Evolutionary conservation across 1,140 invertebrate genomes (phyloP).

Genomic region (Panonychus citri): DNA sequence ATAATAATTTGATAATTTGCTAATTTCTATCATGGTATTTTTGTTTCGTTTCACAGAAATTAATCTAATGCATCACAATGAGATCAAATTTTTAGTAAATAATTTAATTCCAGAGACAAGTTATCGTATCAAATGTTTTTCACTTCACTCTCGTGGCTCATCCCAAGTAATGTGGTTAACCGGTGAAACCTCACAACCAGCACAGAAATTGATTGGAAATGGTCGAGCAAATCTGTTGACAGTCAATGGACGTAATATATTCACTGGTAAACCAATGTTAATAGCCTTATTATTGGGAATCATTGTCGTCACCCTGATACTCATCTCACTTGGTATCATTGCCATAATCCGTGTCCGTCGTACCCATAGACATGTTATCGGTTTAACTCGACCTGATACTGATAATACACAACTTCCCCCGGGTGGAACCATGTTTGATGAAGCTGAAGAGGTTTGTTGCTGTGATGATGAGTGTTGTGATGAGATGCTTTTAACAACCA

Average conservation of each 20-base stretch:
- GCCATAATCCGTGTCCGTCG: background rate
- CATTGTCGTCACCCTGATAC: background rate
- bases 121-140: constrained; percentile 5
- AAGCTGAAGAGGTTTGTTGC: constrained; percentile 3
- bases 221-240: background rate
- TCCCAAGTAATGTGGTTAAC: constrained; percentile 3
- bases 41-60: background rate
- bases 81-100: constrained; percentile 4
- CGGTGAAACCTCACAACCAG: constrained; percentile 6
- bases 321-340: constrained; percentile 1
- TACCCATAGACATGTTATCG: background rate
- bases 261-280: constrained; percentile 3
- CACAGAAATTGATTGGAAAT: constrained; percentile 6
- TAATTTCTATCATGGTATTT: background rate
- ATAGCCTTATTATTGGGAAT: background rate
- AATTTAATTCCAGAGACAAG: constrained; percentile 3
- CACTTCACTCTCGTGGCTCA: constrained; percentile 7
- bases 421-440: constrained; percentile 1
- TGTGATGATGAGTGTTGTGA: constrained; percentile 7
- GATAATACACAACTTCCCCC: background rate
- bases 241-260: background rate
- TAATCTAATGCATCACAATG: background rate
- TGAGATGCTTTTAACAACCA: constrained; percentile 2
- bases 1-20: too few relatives aligned
- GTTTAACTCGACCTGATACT: background rate